A percentile compares a stretch with the other conserved stretches of the same genome.
phyloP scores from a whole-genome alignment of 1,140 invertebrate genomes.

The Episyrphus balteatus region DNA sequence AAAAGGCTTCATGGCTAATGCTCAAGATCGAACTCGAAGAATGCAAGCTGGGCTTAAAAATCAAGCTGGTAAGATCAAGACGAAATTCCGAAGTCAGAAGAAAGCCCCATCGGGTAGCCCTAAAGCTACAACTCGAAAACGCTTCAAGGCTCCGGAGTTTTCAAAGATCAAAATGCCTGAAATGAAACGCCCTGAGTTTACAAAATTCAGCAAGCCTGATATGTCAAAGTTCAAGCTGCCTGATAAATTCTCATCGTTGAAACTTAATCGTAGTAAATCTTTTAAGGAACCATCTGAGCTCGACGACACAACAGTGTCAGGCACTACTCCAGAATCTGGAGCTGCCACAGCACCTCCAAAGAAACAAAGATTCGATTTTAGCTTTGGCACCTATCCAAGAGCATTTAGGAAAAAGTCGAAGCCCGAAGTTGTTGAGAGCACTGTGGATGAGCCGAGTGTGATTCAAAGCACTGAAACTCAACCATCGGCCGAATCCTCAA shows the following conservation, averaged over 20 bases:
- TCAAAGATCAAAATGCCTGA: conserved; percentile 42
- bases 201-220: conserved; percentile 40
- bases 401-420: conserved; percentile 55
- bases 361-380: conserved; percentile 52
- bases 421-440: conserved; percentile 32
- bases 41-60: conserved; percentile 45
- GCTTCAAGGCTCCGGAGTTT: conserved; percentile 31
- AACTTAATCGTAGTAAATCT: conserved; percentile 29
- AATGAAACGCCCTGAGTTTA: conserved; percentile 41
- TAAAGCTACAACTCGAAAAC: conserved; percentile 30
- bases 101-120: conserved; percentile 37
- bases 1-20: conserved; percentile 38
- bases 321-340: conserved; percentile 3
- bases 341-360: conserved; percentile 22
- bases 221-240: conserved; percentile 50
- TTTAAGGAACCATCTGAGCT: conserved; percentile 13
- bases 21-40: conserved; percentile 43
- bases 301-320: background rate
- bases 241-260: conserved; percentile 38
- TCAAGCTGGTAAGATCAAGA: conserved; percentile 48
- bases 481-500: conserved; percentile 39
- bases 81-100: conserved; percentile 47
- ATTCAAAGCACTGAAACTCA: conserved; percentile 36
- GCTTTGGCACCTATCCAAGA: conserved; percentile 63
- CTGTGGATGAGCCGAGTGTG: conserved; percentile 30